phyloP scores from a whole-genome alignment of 2,113 vertebrate genomes.

The Pteropus alecto region DNA sequence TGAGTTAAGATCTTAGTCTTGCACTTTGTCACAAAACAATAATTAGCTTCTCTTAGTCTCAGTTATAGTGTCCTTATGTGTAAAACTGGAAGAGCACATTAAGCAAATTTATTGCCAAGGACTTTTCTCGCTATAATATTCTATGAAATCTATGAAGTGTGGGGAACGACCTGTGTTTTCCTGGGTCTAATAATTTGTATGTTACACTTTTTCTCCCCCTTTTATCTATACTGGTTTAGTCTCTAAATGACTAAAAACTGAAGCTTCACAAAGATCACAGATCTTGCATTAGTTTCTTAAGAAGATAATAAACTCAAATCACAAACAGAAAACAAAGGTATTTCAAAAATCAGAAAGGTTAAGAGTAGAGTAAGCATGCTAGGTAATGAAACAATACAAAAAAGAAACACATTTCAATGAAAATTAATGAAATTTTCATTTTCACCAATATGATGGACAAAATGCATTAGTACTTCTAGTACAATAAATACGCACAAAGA shows the following conservation, averaged over 20 bases:
- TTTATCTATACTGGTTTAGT: background rate
- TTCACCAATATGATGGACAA: background rate
- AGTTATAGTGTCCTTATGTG: fast-evolving
- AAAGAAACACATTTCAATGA: background rate
- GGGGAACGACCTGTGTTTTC: no score
- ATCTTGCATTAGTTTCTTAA: background rate
- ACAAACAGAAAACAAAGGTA: background rate
- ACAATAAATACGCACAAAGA: background rate
- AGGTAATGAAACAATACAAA: background rate
- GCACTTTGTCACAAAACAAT: background rate
- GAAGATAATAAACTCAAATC: background rate
- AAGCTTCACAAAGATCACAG: background rate
- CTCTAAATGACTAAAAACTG: background rate
- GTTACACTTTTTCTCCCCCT: background rate
- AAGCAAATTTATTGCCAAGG: no score
- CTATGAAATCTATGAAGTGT: background rate
- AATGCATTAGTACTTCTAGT: background rate
- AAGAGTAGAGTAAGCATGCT: background rate
- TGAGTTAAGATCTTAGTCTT: background rate
- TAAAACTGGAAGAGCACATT: background rate
- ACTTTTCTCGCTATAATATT: fast-evolving
- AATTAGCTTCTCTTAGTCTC: background rate
- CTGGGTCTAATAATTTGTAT: fast-evolving
- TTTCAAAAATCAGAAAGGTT: background rate
- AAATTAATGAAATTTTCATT: background rate